Base-by-base conservation (phyloP, 2,797 vertebrate genomes). In the Halcyon smyrnensis region DNA sequence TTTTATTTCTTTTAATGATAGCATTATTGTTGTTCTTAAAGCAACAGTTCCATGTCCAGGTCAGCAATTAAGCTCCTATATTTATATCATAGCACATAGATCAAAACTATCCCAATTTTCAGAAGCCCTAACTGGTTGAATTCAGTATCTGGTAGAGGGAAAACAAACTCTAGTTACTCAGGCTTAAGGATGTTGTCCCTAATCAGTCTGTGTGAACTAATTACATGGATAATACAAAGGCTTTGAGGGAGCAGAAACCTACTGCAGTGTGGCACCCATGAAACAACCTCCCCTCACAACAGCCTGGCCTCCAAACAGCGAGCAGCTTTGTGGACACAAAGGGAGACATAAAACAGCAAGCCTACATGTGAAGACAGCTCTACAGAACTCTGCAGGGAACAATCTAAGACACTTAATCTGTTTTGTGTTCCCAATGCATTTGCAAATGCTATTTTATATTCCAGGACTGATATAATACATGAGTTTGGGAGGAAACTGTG, bases 391-490 rank as follows among this genome's bases (percentile, higher is more conserved):
- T 84, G 41, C 53, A 88, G 41, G 65, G 45, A 88, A 21, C 28
- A 64, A 43, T 62, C 75, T 20, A 56, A 92, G 48, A 36, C 41
- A 41, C 41, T 89, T 64, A 70, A 64, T 37, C 36, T 87, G 53
- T 45, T 87, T 92, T 80, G 32, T 74, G 60, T 74, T 83, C 41
- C 54, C 45, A 21, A 39, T 60, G n/a, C 53, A 74, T 57, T 87
- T 89, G 27, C 4, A 50, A 95, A 87, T 57, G 53, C 23, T 87
- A 48, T 76, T 65, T 86, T 81, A 68, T 84, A 39, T 81, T 95
- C 68, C 32, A 89, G 65, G 48, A 75, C 36, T 53, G 85, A 54
- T 36, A 81, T 62, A 68, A 88, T 57, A 10, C 8, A 9, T 18
- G 45, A 86, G 21, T 85, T 89, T 64, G 24, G 25, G 65, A 94